Evolutionary conservation across 1,140 invertebrate species (phyloP).

Genomic region (Oryctes rhinoceros): DNA sequence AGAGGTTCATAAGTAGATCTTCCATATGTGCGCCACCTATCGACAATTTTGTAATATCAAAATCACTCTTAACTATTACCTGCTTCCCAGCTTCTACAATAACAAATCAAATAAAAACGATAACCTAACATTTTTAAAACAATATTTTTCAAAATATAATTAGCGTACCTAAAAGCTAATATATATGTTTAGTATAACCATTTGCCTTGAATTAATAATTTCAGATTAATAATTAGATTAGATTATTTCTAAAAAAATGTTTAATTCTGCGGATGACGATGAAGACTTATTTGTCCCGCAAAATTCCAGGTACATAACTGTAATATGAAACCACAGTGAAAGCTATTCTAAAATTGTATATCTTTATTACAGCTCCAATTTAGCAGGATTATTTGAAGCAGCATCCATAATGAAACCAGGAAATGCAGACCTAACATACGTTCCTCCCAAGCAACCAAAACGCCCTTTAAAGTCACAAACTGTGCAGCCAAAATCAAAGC

Average conservation of each 20-base stretch:
- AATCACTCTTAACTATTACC: too few species aligned
- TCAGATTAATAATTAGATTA: too few species aligned
- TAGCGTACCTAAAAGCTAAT: too few species aligned
- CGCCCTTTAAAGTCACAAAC: not conserved
- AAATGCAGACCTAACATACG: conserved; percentile 48
- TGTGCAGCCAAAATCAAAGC: conserved; percentile 40
- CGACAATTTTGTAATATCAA: too few species aligned
- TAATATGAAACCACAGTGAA: not conserved
- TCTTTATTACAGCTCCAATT: conserved; percentile 48
- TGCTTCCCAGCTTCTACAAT: too few species aligned
- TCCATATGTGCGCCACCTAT: too few species aligned
- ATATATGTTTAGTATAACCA: too few species aligned
- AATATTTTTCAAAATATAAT: too few species aligned
- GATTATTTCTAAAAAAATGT: not conserved
- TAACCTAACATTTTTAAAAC: too few species aligned
- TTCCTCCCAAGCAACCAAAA: conserved; percentile 52
- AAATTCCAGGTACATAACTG: conserved; percentile 26
- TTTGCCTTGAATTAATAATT: too few species aligned
- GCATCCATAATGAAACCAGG: not conserved
- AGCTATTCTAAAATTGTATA: not conserved
- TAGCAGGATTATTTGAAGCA: conserved; percentile 49
- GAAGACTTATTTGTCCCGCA: conserved; percentile 39
- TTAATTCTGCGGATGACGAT: conserved; percentile 28
- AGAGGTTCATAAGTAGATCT: too few species aligned
- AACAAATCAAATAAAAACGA: too few species aligned